A percentile compares a stretch with the other conserved stretches of the same genome.
phyloP scores from a whole-genome alignment of 2,797 vertebrate species.

The Clarias pachynema region DNA sequence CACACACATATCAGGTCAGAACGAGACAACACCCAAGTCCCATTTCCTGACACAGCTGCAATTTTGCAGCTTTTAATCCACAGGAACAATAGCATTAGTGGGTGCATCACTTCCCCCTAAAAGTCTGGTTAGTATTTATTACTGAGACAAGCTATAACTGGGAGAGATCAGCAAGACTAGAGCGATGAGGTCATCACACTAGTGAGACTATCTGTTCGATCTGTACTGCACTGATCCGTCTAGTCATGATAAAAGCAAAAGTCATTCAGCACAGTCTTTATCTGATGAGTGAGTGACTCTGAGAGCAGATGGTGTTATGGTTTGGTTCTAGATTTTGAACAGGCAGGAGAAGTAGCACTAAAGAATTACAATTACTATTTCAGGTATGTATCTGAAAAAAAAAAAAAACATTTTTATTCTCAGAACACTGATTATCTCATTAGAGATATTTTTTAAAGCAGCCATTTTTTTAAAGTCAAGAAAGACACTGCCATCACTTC shows the following conservation, averaged over 20 bases:
- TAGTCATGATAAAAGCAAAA: conserved; percentile 32
- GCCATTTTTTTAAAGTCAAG: neutral
- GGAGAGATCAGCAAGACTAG: conserved; percentile 42
- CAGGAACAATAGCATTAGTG: conserved; percentile 54
- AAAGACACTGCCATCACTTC: neutral
- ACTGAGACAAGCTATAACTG: conserved; percentile 22
- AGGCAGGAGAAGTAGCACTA: neutral
- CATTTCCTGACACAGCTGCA: conserved; percentile 44
- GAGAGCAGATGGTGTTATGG: neutral
- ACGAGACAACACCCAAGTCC: conserved; percentile 49
- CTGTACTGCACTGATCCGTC: conserved; percentile 29
- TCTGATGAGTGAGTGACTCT: conserved; percentile 25
- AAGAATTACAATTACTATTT: neutral
- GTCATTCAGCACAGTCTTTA: conserved; percentile 28
- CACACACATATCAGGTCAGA: conserved; percentile 56
- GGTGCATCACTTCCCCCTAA: conserved; percentile 45
- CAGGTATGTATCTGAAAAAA: neutral
- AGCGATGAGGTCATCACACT: conserved; percentile 46
- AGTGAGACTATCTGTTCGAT: conserved; percentile 29
- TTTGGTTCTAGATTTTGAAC: neutral
- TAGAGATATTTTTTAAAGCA: neutral
- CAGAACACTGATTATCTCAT: neutral
- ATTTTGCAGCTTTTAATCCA: conserved; percentile 27
- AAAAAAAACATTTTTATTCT: no score
- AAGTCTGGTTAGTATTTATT: conserved; percentile 64